Conservation (phyloP, 2,113 vertebrate genomes). For the Speoplatyrhinus poulsoni region DNA sequence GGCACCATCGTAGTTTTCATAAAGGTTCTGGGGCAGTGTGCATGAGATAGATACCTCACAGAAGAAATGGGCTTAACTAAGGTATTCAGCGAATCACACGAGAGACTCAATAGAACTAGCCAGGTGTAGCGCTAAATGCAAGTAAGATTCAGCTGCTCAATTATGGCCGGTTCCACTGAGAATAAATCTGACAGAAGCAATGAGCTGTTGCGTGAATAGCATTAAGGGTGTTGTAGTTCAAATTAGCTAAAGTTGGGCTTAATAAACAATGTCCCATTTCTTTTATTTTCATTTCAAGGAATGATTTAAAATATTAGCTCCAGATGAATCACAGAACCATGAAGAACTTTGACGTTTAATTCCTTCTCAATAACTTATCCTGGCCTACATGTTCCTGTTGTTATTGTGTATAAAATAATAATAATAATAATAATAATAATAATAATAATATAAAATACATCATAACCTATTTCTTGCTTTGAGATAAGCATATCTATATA, state of each 20-base stretch:
- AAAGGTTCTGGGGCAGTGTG: slow-evolving; percentile 42
- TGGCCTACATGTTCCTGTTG: too few species aligned
- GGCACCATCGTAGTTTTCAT: slow-evolving; percentile 16
- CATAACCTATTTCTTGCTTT: too few species aligned
- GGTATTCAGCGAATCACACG: slow-evolving; percentile 63
- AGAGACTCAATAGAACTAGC: slow-evolving; percentile 61
- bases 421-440: too few species aligned
- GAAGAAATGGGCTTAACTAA: slow-evolving; percentile 52
- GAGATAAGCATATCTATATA: too few species aligned
- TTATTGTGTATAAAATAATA: too few species aligned
- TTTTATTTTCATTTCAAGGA: background rate
- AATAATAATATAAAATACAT: too few species aligned
- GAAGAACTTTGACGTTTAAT: too few species aligned
- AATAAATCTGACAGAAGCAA: too few species aligned
- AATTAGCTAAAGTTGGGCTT: slow-evolving; percentile 23
- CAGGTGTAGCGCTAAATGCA: slow-evolving; percentile 54
- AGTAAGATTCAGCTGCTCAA: slow-evolving; percentile 58
- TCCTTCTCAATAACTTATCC: too few species aligned
- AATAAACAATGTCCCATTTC: slow-evolving; percentile 10
- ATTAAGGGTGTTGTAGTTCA: slow-evolving; percentile 48
- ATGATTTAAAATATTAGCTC: too few species aligned
- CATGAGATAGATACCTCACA: slow-evolving; percentile 49
- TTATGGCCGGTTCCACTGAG: slow-evolving; percentile 32
- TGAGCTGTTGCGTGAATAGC: background rate
- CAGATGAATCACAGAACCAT: too few species aligned